Base-by-base conservation (phyloP, 92 coral and sea anemone species). In the Paragorgia papillata region DNA sequence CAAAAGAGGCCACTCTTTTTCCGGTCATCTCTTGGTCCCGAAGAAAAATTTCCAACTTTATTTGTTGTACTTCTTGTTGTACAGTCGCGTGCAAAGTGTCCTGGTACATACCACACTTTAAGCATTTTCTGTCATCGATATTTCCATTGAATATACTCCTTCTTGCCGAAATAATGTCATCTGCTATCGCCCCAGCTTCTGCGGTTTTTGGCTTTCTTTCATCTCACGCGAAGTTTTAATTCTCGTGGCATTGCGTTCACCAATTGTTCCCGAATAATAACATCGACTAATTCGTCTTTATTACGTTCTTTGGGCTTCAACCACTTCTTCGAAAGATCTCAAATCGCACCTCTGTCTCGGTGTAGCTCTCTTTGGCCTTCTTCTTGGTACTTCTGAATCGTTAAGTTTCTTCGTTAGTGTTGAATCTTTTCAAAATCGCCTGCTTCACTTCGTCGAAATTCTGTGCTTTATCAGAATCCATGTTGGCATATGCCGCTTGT, bases 401-500 rank as follows among this genome's bases (percentile, higher is more conserved):
- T 57, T 82, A 82, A 19, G 82, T 82, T 46, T 82, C 86, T 49
- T 82, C 82, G 43, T 67, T 82, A 26, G 75, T 82, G 21, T 82
- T 71, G 53, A 75, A 82, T 54, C 76, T 61, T 29, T 46, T 74
- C 32, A 82, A 64, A 43, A 62, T 82, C 33, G 82, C 82, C 33
- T 75, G 62, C 62, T 82, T 82, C 22, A 82, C 86, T 62, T 60
- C 51, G n/a, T 75, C 75, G 40, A 75, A 75, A 46, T 73, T 29
- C 2, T 61, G 46, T 21, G 64, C 49, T n/a, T 82, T 66, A 30
- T 55, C 62, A 6, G 58, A 17, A 17, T 17, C 58, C 58, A 51
- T 51, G 26, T 51, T 51, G 58, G 58, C 58, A 51, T 30, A 44
- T 55, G 28, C 61, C 35, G 85, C 85, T 59, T 73, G 85, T 12